phyloP scores from a whole-genome alignment of 2,888 invertebrate genomes.

The Cyrtodaria siliqua region DNA sequence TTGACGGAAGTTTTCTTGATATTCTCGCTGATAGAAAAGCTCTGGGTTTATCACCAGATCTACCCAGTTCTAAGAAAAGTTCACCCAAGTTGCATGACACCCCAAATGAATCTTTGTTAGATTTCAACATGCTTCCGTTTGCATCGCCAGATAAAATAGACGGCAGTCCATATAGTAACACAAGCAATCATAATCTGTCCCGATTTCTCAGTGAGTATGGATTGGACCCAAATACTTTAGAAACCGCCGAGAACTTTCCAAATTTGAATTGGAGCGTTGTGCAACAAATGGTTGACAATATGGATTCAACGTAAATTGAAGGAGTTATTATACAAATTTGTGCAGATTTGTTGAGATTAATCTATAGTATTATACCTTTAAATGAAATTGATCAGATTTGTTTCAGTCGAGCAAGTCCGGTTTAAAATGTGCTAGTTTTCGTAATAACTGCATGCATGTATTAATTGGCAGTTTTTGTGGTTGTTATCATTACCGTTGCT shows the following conservation, averaged over 20 bases:
- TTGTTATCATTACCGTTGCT: no score
- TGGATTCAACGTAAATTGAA: background rate
- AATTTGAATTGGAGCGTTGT: slow-evolving; percentile 59
- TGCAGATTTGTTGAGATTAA: no score
- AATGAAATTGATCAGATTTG: no score
- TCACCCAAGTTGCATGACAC: slow-evolving; percentile 20
- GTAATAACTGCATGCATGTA: no score
- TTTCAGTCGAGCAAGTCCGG: no score
- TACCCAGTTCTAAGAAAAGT: slow-evolving; percentile 26
- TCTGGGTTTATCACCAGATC: slow-evolving; percentile 54
- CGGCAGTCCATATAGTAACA: slow-evolving; percentile 42
- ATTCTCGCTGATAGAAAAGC: slow-evolving; percentile 61
- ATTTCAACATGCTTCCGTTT: slow-evolving; percentile 49
- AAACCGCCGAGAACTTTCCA: slow-evolving; percentile 50
- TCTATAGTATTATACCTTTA: no score
- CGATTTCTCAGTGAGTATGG: slow-evolving; percentile 54
- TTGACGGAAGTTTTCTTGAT: slow-evolving; percentile 73
- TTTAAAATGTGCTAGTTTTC: no score
- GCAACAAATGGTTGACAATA: slow-evolving; percentile 51
- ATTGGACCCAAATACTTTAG: slow-evolving; percentile 42
- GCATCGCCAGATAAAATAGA: slow-evolving; percentile 41
- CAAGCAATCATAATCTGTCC: slow-evolving; percentile 50
- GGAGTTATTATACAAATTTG: no score
- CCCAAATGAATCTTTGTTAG: slow-evolving; percentile 48
- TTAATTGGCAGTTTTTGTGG: no score